Evolutionary conservation across 1,140 invertebrate genomes (phyloP).

Genomic region (Spodoptera litura): DNA sequence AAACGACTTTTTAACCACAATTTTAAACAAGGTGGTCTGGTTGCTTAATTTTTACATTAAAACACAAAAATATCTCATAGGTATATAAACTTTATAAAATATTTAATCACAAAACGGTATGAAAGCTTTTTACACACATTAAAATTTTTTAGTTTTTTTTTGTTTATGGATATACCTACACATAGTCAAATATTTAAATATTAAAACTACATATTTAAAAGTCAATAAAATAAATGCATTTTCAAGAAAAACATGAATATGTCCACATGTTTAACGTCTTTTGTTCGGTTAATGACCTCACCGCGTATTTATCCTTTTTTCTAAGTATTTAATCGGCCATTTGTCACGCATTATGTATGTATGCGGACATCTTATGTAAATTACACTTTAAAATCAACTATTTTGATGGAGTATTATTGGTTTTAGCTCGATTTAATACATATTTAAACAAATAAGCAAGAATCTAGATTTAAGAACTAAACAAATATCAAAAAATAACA

Average conservation of each 20-base stretch:
- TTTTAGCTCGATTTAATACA: background rate
- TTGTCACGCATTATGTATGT: conserved; percentile 35
- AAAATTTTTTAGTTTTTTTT: background rate
- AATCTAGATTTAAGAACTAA: background rate
- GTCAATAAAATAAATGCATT: conserved; percentile 28
- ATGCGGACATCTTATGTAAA: conserved; percentile 41
- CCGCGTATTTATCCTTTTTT: conserved; percentile 17
- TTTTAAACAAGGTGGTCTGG: too few relatives aligned
- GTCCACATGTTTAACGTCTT: conserved; percentile 4
- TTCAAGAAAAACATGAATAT: background rate
- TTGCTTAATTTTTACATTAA: too few relatives aligned
- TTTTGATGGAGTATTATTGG: background rate
- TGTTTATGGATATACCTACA: too few relatives aligned
- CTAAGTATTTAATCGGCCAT: conserved; percentile 39
- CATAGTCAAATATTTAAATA: too few relatives aligned
- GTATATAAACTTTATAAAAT: too few relatives aligned
- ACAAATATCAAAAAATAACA: background rate
- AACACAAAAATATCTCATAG: too few relatives aligned
- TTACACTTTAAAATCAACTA: background rate
- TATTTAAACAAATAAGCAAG: background rate
- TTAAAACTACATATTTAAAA: background rate
- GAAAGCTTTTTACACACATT: background rate
- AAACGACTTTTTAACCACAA: too few relatives aligned
- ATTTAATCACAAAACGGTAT: too few relatives aligned
- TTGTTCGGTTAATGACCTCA: conserved; percentile 3